Conservation (phyloP, 2,888 invertebrate genomes). For the Phaedon cochleariae region DNA sequence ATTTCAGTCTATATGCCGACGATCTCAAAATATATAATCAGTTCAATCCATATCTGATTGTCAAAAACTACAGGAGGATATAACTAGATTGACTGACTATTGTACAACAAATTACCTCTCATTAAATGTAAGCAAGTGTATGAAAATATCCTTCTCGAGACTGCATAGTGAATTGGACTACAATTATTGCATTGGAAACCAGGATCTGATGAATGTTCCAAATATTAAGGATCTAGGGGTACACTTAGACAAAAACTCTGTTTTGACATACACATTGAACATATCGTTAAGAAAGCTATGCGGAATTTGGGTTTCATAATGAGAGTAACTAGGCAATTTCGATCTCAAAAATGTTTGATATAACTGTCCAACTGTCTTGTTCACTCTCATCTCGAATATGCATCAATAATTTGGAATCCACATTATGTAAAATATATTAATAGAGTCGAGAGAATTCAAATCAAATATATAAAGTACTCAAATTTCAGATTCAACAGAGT, state of each 20-base stretch:
- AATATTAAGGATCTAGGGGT: slow-evolving; percentile 12
- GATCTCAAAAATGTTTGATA: not conserved
- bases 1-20: not conserved
- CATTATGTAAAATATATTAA: not conserved
- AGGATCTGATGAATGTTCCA: not conserved
- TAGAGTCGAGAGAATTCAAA: not conserved
- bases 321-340: not conserved
- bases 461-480: not conserved
- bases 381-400: not conserved
- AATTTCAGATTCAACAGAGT: not conserved
- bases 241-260: not conserved
- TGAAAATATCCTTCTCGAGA: not conserved
- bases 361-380: slow-evolving; percentile 1
- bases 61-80: not conserved
- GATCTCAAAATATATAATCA: not conserved
- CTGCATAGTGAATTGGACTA: not conserved
- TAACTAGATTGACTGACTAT: not conserved
- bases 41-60: not conserved
- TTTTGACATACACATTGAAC: slow-evolving; percentile 4
- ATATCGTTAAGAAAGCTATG: slow-evolving; percentile 7
- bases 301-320: slow-evolving; percentile 10
- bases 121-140: not conserved
- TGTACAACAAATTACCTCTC: not conserved
- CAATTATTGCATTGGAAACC: not conserved
- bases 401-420: slow-evolving; percentile 10